phyloP scores from a whole-genome alignment of 1,140 invertebrate species.

The Elysia chlorotica region DNA sequence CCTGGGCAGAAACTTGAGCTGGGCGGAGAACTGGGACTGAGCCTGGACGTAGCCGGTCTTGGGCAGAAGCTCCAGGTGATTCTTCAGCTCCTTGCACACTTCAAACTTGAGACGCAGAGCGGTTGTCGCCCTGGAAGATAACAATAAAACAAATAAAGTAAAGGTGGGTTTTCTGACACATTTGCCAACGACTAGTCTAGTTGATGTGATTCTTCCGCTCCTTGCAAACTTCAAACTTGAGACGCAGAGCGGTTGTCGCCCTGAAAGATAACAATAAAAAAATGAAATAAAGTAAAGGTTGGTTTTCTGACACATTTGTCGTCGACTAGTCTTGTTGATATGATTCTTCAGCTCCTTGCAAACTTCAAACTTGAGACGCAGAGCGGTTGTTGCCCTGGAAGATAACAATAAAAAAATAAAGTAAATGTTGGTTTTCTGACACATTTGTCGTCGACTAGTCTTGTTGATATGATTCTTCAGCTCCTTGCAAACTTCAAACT shows the following conservation, averaged over 20 bases:
- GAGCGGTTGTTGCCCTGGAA: slow-evolving; percentile 56
- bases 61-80: slow-evolving; percentile 60
- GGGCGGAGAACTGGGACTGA: slow-evolving; percentile 61
- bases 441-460: no score
- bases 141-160: background rate
- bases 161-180: no score
- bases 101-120: slow-evolving; percentile 60
- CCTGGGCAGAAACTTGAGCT: slow-evolving; percentile 61
- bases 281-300: no score
- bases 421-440: no score
- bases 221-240: slow-evolving; percentile 60
- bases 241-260: slow-evolving; percentile 54
- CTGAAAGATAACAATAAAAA: slow-evolving; percentile 34
- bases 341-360: slow-evolving; percentile 57
- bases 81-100: slow-evolving; percentile 54
- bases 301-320: no score
- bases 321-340: no score
- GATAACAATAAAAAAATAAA: slow-evolving; percentile 10
- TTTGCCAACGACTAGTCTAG: no score
- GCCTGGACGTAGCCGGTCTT: slow-evolving; percentile 62
- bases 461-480: slow-evolving; percentile 59
- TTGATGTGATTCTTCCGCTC: slow-evolving; percentile 58
- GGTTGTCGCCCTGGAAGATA: slow-evolving; percentile 53
- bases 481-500: slow-evolving; percentile 60
- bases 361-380: slow-evolving; percentile 60